Conservation (phyloP, 2,113 vertebrate genomes). For the Geothlypis trichas region DNA sequence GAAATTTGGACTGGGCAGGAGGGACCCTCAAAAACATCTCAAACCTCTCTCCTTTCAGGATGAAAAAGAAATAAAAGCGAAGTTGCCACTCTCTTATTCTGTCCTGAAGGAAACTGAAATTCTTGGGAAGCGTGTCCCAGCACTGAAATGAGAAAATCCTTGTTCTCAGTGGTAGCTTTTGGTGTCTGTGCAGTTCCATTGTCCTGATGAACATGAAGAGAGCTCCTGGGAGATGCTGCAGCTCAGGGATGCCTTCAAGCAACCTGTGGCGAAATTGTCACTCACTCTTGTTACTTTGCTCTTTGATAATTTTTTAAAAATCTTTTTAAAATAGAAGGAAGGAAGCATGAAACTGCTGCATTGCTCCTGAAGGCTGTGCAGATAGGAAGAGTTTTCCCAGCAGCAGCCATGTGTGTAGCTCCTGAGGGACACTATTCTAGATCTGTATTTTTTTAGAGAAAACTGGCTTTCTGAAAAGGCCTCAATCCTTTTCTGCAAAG, state of each 20-base stretch:
- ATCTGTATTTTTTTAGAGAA: background rate
- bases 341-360: background rate
- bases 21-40: background rate
- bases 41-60: background rate
- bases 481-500: background rate
- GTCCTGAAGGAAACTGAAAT: background rate
- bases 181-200: background rate
- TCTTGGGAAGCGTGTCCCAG: background rate
- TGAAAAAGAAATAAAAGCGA: background rate
- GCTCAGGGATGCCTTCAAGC: background rate
- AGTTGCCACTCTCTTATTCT: background rate
- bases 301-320: background rate
- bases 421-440: background rate
- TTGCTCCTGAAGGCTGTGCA: background rate
- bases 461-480: background rate
- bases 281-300: background rate
- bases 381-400: background rate
- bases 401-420: background rate
- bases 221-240: background rate
- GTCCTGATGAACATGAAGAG: background rate
- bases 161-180: background rate
- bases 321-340: background rate
- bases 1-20: background rate
- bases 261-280: background rate
- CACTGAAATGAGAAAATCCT: background rate